Percentiles rank a stretch among this genome's conserved stretches.
phyloP scores from a whole-genome alignment of 2,888 invertebrate species.

The Calameuta pallipes region DNA sequence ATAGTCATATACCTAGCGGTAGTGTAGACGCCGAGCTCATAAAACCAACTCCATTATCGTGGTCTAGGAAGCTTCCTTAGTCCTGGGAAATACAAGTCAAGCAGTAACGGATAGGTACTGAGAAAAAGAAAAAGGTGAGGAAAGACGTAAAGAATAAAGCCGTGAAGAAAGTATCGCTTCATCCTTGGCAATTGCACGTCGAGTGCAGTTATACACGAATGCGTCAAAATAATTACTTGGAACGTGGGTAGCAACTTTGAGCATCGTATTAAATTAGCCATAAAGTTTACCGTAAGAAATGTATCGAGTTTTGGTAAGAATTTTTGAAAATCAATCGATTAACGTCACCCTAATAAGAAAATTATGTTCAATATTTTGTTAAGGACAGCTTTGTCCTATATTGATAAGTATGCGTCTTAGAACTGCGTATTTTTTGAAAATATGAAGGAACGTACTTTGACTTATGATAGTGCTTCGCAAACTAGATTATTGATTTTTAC shows the following conservation, averaged over 20 bases:
- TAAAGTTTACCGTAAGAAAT: background rate
- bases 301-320: background rate
- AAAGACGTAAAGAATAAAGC: background rate
- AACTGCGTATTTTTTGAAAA: background rate
- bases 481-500: background rate
- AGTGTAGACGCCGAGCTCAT: background rate
- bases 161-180: background rate
- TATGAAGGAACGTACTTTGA: background rate
- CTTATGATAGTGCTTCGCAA: no score
- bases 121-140: background rate
- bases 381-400: background rate
- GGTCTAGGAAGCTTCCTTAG: background rate
- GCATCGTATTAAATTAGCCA: background rate
- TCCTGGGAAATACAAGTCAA: background rate
- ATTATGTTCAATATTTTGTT: background rate
- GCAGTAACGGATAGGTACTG: background rate
- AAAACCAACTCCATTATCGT: constrained; percentile 1
- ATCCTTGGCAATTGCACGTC: background rate
- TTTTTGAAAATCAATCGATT: background rate
- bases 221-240: background rate
- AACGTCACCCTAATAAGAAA: background rate
- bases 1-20: background rate
- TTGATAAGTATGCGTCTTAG: background rate
- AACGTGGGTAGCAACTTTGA: background rate
- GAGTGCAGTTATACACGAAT: background rate